These are phyloP conservation scores for Alethe diademata DNA, from an alignment of 2,113 vertebrate species.

Conservation along the genomic window DNA sequence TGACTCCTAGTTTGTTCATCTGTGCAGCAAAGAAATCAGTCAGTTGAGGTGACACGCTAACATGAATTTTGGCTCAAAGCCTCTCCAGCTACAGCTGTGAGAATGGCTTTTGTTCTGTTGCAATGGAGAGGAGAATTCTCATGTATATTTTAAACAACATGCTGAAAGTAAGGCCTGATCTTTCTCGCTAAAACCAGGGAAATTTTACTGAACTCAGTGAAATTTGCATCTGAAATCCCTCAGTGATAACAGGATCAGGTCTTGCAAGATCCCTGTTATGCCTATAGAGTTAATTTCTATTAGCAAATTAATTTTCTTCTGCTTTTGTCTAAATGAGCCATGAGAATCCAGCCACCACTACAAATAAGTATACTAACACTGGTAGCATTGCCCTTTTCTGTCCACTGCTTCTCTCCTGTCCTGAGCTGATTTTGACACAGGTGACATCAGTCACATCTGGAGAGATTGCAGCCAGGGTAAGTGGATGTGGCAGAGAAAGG, in stretches of 20 bases:
- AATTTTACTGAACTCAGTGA: not conserved
- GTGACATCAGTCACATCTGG: not conserved
- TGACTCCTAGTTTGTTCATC: slow-evolving; percentile 16
- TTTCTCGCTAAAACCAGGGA: not conserved
- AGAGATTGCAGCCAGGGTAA: not conserved
- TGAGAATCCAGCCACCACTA: not conserved
- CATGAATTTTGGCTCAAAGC: not conserved
- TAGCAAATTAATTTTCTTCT: slow-evolving; percentile 5
- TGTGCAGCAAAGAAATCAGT: slow-evolving; percentile 15
- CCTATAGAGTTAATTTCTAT: not conserved
- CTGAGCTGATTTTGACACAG: not conserved
- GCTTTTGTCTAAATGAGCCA: not conserved
- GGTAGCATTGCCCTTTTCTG: not conserved
- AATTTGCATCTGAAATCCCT: not conserved
- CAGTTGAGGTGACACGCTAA: not conserved
- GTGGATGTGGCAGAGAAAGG: not conserved
- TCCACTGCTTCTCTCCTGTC: not conserved
- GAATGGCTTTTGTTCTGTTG: slow-evolving; percentile 24
- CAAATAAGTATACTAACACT: not conserved
- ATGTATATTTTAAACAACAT: slow-evolving; percentile 21
- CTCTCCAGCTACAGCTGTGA: not conserved
- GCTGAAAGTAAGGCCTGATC: not conserved
- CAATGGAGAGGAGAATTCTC: not conserved
- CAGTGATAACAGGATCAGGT: not conserved
- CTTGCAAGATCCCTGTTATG: not conserved